phyloP scores from a whole-genome alignment of 2,113 vertebrate genomes.

The Suricata suricatta region DNA sequence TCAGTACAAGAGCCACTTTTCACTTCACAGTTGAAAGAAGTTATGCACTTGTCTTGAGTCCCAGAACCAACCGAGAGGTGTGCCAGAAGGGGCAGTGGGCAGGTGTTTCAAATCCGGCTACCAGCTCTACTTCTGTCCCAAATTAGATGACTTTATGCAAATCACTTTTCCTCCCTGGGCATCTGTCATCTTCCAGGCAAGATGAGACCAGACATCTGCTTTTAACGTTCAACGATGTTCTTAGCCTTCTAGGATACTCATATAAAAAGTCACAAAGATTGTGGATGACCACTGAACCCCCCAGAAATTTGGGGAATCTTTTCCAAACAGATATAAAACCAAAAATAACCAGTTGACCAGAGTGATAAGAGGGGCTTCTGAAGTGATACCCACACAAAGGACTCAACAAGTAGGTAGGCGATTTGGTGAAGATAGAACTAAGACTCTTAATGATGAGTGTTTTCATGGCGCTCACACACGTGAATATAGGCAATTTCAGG shows the following conservation, averaged over 20 bases:
- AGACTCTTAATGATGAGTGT: not conserved
- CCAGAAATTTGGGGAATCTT: not conserved
- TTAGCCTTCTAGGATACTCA: not conserved
- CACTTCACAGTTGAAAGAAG: not conserved
- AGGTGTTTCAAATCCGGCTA: not conserved
- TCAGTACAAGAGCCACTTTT: slow-evolving; percentile 16
- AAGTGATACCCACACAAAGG: not conserved
- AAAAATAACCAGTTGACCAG: not conserved
- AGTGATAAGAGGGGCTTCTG: not conserved
- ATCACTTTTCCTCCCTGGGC: not conserved
- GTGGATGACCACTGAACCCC: not conserved
- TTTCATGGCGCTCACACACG: not conserved
- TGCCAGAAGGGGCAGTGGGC: not conserved
- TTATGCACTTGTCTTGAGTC: slow-evolving; percentile 15
- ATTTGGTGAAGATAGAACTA: not conserved
- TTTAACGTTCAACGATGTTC: not conserved
- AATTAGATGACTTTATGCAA: slow-evolving; percentile 41
- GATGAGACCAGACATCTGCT: not conserved
- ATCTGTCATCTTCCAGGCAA: slow-evolving; percentile 22
- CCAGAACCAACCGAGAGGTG: slow-evolving; percentile 18
- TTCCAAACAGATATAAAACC: not conserved
- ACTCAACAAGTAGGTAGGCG: not conserved
- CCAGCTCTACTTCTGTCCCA: not conserved
- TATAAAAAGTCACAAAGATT: not conserved
- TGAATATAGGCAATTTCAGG: not conserved